A percentile compares a stretch with the other conserved stretches of the same genome.
Evolutionary conservation across 2,113 vertebrate species (phyloP).

Genomic region (Bettongia penicillata): DNA sequence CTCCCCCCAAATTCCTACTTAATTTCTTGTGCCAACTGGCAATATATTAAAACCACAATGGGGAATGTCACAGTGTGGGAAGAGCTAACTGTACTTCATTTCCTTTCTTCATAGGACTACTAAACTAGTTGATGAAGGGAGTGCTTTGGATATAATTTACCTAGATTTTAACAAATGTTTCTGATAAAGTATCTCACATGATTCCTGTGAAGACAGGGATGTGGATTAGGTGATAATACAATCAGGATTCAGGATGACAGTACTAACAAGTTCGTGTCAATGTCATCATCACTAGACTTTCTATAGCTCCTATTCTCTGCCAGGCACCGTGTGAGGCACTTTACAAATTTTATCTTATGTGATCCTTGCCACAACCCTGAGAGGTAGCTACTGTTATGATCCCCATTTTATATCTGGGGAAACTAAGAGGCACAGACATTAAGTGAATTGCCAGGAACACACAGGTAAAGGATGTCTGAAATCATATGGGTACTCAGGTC

Average conservation of each 20-base stretch:
- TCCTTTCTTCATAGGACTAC: neutral
- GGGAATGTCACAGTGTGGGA: too few species aligned
- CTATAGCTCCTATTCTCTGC: neutral
- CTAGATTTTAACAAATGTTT: neutral
- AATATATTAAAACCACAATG: too few species aligned
- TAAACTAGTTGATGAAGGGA: neutral
- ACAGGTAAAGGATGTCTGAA: neutral
- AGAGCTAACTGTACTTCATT: neutral
- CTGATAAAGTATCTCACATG: neutral
- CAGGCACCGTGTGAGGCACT: neutral
- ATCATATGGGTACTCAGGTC: neutral
- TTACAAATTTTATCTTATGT: too few species aligned
- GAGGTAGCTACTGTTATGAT: neutral
- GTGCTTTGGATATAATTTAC: neutral
- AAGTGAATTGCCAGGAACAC: neutral
- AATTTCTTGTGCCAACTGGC: too few species aligned
- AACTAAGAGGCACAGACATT: neutral
- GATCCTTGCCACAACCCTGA: neutral
- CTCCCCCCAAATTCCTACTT: too few species aligned
- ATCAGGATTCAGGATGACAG: neutral
- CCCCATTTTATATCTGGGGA: neutral
- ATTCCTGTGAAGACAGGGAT: neutral
- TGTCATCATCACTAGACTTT: neutral
- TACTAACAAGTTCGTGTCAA: neutral
- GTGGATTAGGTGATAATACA: neutral